phyloP scores from a whole-genome alignment of 23 tunicate species.

The Phallusia fumigata region DNA sequence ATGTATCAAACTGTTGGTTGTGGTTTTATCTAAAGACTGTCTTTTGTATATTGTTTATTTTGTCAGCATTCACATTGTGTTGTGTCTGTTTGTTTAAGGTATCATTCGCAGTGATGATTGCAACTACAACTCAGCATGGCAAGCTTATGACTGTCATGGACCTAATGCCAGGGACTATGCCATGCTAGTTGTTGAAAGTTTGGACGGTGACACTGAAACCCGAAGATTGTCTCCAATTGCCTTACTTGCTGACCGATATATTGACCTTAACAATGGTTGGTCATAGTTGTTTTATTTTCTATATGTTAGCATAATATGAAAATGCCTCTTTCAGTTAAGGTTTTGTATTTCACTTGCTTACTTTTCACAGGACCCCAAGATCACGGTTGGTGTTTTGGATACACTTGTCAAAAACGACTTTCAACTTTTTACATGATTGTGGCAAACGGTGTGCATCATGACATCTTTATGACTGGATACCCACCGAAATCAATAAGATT shows the following conservation, averaged over 20 bases:
- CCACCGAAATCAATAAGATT: conserved; percentile 36
- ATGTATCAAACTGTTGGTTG: too few species aligned
- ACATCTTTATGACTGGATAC: conserved; percentile 69
- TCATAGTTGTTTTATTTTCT: background rate
- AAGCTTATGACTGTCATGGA: conserved; percentile 75
- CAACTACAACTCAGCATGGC: conserved; percentile 49
- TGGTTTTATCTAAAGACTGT: too few species aligned
- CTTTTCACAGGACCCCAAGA: conserved; percentile 99
- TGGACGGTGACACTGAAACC: conserved; percentile 81
- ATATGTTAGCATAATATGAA: too few species aligned
- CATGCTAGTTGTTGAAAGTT: conserved; percentile 78
- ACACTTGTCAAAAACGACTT: conserved; percentile 87
- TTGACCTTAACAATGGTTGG: conserved; percentile 81
- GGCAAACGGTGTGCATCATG: conserved; percentile 53
- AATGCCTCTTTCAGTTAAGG: too few species aligned
- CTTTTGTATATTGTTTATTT: conserved; percentile 3
- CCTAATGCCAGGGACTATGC: conserved; percentile 37
- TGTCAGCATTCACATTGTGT: background rate
- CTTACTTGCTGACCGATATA: conserved; percentile 39
- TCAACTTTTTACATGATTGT: conserved; percentile 86
- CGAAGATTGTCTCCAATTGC: conserved; percentile 82
- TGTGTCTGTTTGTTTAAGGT: conserved; percentile 20
- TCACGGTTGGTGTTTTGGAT: conserved; percentile 94
- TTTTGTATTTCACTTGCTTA: too few species aligned
- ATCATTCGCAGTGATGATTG: conserved; percentile 48